Percentiles rank a stretch among this genome's conserved stretches.
Evolutionary conservation across 1,140 invertebrate genomes (phyloP).

Genomic region (Oedothorax gibbosus): DNA sequence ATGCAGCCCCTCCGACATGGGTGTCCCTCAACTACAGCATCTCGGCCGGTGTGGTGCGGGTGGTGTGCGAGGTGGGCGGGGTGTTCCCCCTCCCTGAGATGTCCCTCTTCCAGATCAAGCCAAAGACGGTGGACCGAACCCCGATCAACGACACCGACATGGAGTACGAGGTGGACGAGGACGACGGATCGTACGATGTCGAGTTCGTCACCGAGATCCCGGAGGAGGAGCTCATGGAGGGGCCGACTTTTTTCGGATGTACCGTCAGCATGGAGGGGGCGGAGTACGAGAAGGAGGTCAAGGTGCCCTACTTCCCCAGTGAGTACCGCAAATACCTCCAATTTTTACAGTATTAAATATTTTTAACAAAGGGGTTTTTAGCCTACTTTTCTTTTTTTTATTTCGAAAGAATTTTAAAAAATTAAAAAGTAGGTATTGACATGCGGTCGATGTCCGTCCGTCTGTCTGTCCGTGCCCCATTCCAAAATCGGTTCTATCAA

Average conservation of each 20-base stretch:
- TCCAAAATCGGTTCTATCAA: too few relatives aligned
- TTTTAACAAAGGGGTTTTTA: too few relatives aligned
- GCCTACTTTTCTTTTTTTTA: too few relatives aligned
- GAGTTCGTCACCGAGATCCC: slow-evolving; percentile 19
- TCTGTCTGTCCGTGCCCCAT: too few relatives aligned
- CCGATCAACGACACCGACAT: slow-evolving; percentile 30
- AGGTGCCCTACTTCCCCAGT: slow-evolving; percentile 48
- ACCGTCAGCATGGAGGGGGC: slow-evolving; percentile 17
- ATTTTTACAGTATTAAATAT: too few relatives aligned
- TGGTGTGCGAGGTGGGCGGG: slow-evolving; percentile 39
- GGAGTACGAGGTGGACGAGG: slow-evolving; percentile 9
- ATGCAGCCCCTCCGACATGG: slow-evolving; percentile 26
- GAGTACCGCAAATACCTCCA: too few relatives aligned
- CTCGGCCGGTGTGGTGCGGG: background rate
- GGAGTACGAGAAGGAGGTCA: slow-evolving; percentile 15
- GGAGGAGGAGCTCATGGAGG: slow-evolving; percentile 12
- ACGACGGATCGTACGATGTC: slow-evolving; percentile 23
- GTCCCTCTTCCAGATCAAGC: slow-evolving; percentile 28
- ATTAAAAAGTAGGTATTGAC: too few relatives aligned
- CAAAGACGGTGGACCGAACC: background rate
- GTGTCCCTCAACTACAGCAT: slow-evolving; percentile 41
- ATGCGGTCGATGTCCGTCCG: too few relatives aligned
- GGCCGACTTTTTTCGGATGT: slow-evolving; percentile 14
- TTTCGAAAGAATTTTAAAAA: too few relatives aligned
- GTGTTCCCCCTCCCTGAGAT: slow-evolving; percentile 43